Evolutionary conservation across 1,140 invertebrate species (phyloP).

Genomic region (Drosophila pallidifrons): DNA sequence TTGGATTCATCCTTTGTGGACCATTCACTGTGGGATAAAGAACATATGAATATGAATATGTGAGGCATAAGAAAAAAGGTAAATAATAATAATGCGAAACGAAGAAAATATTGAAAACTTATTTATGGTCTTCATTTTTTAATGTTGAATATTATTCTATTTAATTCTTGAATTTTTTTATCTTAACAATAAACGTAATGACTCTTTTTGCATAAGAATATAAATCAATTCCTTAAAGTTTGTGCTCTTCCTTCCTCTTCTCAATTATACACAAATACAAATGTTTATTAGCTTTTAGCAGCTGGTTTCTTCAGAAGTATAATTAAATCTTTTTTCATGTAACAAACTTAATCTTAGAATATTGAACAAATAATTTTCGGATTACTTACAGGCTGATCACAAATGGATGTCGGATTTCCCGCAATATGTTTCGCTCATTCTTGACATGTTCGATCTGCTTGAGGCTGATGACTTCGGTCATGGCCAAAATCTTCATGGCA

Average conservation of each 20-base stretch:
- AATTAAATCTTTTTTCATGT: not conserved
- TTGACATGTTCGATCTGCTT: slow-evolving; percentile 98
- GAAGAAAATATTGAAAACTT: too few species aligned
- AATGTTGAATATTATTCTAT: too few species aligned
- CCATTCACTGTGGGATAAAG: slow-evolving; percentile 90
- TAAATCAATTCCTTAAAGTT: too few species aligned
- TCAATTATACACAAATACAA: too few species aligned
- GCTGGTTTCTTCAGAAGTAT: not conserved
- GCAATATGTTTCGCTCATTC: slow-evolving; percentile 96
- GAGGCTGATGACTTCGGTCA: slow-evolving; percentile 95
- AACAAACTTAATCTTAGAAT: not conserved
- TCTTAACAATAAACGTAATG: too few species aligned
- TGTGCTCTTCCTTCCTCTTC: too few species aligned
- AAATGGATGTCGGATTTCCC: slow-evolving; percentile 96
- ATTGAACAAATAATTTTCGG: not conserved
- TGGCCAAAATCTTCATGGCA: slow-evolving; percentile 96
- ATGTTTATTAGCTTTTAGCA: too few species aligned
- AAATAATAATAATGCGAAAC: not conserved
- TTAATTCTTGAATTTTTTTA: too few species aligned
- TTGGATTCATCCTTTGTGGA: slow-evolving; percentile 94
- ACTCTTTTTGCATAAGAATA: too few species aligned
- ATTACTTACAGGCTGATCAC: slow-evolving; percentile 96
- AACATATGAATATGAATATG: not conserved
- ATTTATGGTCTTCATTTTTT: too few species aligned
- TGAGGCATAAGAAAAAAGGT: not conserved